Conservation (phyloP, 2,113 vertebrate genomes). For the Pseudois nayaur region DNA sequence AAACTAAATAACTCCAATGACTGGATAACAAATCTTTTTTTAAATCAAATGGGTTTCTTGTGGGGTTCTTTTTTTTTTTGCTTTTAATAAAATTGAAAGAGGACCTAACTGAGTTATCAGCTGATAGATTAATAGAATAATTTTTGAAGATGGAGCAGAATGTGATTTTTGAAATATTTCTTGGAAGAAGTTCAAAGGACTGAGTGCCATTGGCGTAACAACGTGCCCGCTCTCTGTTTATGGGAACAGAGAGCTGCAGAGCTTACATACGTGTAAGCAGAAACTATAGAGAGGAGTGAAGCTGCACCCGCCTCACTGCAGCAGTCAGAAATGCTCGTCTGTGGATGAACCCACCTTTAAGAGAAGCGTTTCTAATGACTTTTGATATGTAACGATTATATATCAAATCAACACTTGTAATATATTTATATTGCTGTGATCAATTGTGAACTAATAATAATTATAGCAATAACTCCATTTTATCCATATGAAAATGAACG, state of each 20-base stretch:
- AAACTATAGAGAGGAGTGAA: not conserved
- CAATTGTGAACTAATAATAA: not conserved
- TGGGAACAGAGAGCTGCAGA: not conserved
- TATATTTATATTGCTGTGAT: not conserved
- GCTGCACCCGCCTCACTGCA: not conserved
- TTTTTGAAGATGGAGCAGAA: constrained; percentile 32
- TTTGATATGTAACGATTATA: not conserved
- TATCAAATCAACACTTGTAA: not conserved
- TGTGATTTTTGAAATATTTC: not conserved
- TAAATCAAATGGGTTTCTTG: not conserved
- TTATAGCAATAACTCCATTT: not conserved
- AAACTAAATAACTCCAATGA: constrained; percentile 7
- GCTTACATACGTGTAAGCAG: not conserved
- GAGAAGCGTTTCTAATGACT: not conserved
- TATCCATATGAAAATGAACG: not conserved
- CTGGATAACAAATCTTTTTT: not conserved
- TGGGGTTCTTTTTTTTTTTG: not conserved
- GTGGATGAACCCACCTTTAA: not conserved
- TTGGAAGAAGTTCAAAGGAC: constrained; percentile 21
- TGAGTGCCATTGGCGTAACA: not conserved
- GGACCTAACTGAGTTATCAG: not conserved
- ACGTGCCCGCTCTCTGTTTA: not conserved
- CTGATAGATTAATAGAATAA: constrained; percentile 29
- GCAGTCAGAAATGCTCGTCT: not conserved
- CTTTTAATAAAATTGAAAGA: constrained; percentile 41